Conservation (phyloP, 2,888 invertebrate genomes). For the Cryptocheilus praepositus region DNA sequence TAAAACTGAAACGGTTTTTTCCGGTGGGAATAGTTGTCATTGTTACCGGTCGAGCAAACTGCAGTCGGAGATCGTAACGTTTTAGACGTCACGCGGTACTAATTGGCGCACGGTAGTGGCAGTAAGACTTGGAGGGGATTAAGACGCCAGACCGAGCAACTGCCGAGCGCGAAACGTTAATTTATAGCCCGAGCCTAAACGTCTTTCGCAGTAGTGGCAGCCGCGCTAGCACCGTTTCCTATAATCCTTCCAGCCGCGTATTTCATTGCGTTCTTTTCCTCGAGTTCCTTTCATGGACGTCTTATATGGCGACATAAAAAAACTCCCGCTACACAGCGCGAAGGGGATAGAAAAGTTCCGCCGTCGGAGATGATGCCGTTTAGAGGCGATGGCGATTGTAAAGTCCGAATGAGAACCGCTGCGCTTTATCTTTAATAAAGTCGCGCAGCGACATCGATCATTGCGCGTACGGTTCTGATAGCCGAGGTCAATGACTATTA, state of each 20-base stretch:
- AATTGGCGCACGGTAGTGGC: slow-evolving; percentile 28
- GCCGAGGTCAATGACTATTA: no score
- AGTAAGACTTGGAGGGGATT: slow-evolving; percentile 34
- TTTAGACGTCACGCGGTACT: slow-evolving; percentile 21
- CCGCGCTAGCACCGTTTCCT: slow-evolving; percentile 34
- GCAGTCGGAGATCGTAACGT: slow-evolving; percentile 13
- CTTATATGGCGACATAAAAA: slow-evolving; percentile 37
- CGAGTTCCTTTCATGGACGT: slow-evolving; percentile 25
- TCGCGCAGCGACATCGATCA: neutral
- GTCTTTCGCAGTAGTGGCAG: slow-evolving; percentile 48
- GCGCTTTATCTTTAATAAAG: slow-evolving; percentile 8
- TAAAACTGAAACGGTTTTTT: neutral
- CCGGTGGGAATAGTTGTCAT: no score
- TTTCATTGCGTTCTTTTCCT: slow-evolving; percentile 51
- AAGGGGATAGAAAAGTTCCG: slow-evolving; percentile 9
- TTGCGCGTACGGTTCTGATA: no score
- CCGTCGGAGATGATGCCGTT: slow-evolving; percentile 32
- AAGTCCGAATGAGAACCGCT: neutral
- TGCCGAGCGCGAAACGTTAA: slow-evolving; percentile 46
- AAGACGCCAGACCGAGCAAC: slow-evolving; percentile 24
- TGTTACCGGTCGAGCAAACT: neutral
- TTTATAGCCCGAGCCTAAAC: slow-evolving; percentile 57
- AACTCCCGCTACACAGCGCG: slow-evolving; percentile 22
- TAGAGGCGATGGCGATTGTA: slow-evolving; percentile 18
- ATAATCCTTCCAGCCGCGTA: slow-evolving; percentile 56